Evolutionary conservation across 2,113 vertebrate genomes (phyloP), one percentile per base, ranked within the genome.

Genomic region (Mobula hypostoma): DNA sequence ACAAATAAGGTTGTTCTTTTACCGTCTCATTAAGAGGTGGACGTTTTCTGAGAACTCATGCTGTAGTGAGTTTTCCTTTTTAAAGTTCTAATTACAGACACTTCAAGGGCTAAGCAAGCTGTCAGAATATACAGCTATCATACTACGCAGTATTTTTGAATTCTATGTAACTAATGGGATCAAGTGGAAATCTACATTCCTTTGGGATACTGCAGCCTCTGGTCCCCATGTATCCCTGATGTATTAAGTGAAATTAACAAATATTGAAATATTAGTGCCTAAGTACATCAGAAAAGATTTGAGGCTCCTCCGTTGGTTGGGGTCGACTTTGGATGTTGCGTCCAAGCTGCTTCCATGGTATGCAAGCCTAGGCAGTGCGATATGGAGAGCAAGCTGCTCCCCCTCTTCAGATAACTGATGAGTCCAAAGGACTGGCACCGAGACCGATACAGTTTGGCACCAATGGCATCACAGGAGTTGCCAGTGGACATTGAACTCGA

Each of bases 1-100:
- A 88, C 83, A 90, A 90, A 90, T 90, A 66, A 66, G 61, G 61
- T 90, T 90, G 85, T 66, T 90, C 58, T 90, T 90, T 90, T 90
- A 68, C 85, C 32, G 61, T 68, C 58, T 88, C 14, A 15, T 66
- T 90, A 17, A 90, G 61, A 90, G n/a, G 85, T 66, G 61, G n/a
- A 90, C 29, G 66, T 88, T 74, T 32, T 32, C 85, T 66, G 85
- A 88, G 63, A 66, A 58, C 29, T 66, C 58, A 12, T n/a, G 48
- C 80, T 19, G 36, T 17, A 88, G 61, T 63, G 56, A 15, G 66
- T 66, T 66, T 88, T 32, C 58, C 82, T 61, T n/a, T 90, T n/a
- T 90, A 90, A 32, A 66, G 15, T 90, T 90, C 85, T 32, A 90
- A 66, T 90, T 90, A 66, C 61, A 66, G 61, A 66, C 83, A 12